A percentile compares a stretch with the other conserved stretches of the same genome.
phyloP scores from a whole-genome alignment of 92 coral and sea anemone species.

The Anthopleura xanthogrammica region DNA sequence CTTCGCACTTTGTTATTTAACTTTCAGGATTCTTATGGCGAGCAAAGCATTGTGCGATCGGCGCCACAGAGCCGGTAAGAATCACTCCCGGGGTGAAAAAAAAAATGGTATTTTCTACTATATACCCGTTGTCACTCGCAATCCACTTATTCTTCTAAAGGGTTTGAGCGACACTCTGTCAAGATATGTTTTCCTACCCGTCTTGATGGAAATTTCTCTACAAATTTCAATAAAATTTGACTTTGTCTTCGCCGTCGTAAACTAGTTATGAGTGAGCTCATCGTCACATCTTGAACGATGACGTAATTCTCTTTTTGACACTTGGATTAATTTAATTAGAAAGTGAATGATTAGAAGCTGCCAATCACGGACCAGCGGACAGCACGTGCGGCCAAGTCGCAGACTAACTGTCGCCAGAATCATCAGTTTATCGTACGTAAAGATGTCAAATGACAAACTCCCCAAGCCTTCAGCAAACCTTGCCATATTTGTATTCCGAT shows the following conservation, averaged over 20 bases:
- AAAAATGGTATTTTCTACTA: conserved; percentile 65
- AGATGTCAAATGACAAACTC: conserved; percentile 51
- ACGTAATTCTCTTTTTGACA: conserved; percentile 74
- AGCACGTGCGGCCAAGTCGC: conserved; percentile 76
- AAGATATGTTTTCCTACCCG: background rate
- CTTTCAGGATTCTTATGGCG: conserved; percentile 90
- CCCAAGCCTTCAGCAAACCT: conserved; percentile 48
- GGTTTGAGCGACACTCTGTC: background rate
- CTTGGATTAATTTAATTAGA: conserved; percentile 86
- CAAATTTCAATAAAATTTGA: conserved; percentile 8
- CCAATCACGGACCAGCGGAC: conserved; percentile 67
- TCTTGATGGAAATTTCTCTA: background rate
- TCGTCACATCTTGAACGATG: conserved; percentile 43
- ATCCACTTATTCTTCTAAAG: background rate
- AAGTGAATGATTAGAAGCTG: conserved; percentile 78
- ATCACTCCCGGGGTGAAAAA: conserved; percentile 86
- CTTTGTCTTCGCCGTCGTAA: background rate
- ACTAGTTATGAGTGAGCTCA: conserved; percentile 26
- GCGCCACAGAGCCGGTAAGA: conserved; percentile 80
- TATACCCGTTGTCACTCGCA: conserved; percentile 6
- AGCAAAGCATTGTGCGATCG: conserved; percentile 62
- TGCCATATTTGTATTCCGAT: conserved; percentile 43
- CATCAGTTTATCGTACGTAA: conserved; percentile 63
- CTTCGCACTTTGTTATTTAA: conserved; percentile 61
- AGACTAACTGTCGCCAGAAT: conserved; percentile 87